Conservation (phyloP, 2,888 invertebrate genomes). For the Schizotus pectinicornis region DNA sequence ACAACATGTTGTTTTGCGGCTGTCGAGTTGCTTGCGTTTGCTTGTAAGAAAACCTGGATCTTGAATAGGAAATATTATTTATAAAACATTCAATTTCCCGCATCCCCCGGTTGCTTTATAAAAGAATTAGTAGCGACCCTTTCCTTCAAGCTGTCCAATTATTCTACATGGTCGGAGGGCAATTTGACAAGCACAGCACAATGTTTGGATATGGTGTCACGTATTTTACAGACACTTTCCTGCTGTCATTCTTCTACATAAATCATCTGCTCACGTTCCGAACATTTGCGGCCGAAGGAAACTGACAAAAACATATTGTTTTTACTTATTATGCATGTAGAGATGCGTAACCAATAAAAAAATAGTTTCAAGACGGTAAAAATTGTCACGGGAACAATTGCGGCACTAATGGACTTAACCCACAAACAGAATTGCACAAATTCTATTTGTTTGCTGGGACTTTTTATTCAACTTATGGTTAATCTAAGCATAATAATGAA, state of each 20-base stretch:
- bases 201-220: conserved; percentile 31
- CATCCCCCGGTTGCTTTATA: conserved; percentile 9
- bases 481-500: too few relatives aligned
- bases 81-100: conserved; percentile 19
- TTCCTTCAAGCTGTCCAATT: conserved; percentile 30
- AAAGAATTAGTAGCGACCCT: conserved; percentile 28
- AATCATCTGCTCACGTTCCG: conserved; percentile 29
- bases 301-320: conserved; percentile 30
- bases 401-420: neutral
- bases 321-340: conserved; percentile 27
- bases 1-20: too few relatives aligned
- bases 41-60: neutral
- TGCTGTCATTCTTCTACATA: conserved; percentile 30
- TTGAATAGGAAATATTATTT: conserved; percentile 15
- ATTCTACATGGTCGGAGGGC: conserved; percentile 26
- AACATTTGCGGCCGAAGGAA: conserved; percentile 26
- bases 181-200: conserved; percentile 31
- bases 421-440: neutral
- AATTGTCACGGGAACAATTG: neutral
- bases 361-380: neutral
- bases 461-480: too few relatives aligned
- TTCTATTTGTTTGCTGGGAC: neutral
- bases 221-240: conserved; percentile 32
- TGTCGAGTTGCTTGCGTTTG: too few relatives aligned
- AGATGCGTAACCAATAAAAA: conserved; percentile 10